These are phyloP conservation scores for Numenius arquata DNA, from an alignment of 2,113 vertebrate genomes.

Conservation along the genomic window DNA sequence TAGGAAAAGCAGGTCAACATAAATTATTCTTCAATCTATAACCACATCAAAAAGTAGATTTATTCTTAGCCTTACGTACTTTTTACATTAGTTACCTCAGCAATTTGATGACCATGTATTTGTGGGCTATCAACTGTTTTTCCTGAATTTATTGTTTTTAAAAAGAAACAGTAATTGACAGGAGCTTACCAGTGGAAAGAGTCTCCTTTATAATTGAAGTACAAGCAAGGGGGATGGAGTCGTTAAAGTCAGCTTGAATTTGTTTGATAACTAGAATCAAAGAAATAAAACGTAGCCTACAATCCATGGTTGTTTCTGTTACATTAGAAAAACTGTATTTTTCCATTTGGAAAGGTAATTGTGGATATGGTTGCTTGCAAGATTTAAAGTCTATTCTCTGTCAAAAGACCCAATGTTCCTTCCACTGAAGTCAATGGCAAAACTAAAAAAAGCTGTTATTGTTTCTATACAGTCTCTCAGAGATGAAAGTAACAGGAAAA, in stretches of 20 bases:
- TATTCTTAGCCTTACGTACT: not conserved
- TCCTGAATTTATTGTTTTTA: not conserved
- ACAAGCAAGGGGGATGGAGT: not conserved
- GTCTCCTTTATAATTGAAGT: not conserved
- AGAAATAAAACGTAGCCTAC: not conserved
- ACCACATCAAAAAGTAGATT: not conserved
- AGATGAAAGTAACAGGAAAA: not conserved
- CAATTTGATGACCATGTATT: not conserved
- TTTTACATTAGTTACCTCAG: not conserved
- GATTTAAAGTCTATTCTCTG: not conserved
- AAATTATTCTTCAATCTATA: slow-evolving; percentile 24
- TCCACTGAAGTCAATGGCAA: not conserved
- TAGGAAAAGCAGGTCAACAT: not conserved
- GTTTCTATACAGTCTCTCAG: not conserved
- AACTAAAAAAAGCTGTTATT: not conserved
- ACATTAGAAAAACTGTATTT: not conserved
- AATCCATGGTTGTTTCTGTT: not conserved
- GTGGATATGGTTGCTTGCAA: not conserved
- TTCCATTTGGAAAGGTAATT: slow-evolving; percentile 16
- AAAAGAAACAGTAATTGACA: not conserved
- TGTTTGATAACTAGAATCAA: not conserved
- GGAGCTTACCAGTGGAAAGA: not conserved
- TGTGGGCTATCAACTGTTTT: not conserved
- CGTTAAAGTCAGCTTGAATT: not conserved
- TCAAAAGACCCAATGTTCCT: not conserved